Evolutionary conservation across 1,140 invertebrate genomes (phyloP).

Genomic region (Drosophila ananassae): DNA sequence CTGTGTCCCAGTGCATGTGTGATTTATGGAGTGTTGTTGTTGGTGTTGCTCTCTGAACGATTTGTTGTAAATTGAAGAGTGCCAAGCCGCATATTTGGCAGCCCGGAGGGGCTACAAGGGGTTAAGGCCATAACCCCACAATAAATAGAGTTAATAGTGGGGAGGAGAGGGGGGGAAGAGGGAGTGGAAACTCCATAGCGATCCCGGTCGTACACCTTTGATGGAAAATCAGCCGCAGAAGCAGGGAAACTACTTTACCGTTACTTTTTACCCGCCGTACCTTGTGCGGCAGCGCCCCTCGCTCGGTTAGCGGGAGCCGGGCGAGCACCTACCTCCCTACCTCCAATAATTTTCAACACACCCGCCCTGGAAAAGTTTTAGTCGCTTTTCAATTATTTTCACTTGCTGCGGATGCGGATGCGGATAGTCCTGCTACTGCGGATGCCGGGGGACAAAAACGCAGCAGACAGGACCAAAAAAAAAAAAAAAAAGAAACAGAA

Average conservation of each 20-base stretch:
- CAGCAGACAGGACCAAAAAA: constrained; percentile 1
- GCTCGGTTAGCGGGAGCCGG: too few relatives aligned
- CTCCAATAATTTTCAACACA: constrained; percentile 1
- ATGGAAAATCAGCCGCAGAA: background rate
- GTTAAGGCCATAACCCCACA: background rate
- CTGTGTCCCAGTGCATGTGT: constrained; percentile 12
- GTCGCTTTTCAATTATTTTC: constrained; percentile 68
- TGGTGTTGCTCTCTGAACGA: constrained; percentile 46
- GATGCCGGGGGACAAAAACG: background rate
- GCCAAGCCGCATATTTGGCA: constrained; percentile 78
- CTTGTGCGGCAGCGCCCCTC: too few relatives aligned
- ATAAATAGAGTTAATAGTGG: constrained; percentile 1
- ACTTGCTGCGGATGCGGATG: constrained; percentile 11
- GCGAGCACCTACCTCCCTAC: background rate
- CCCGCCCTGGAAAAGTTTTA: constrained; percentile 44
- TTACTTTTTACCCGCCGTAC: too few relatives aligned
- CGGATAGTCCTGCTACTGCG: background rate
- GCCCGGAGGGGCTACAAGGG: constrained; percentile 18
- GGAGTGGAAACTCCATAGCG: background rate
- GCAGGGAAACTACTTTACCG: background rate
- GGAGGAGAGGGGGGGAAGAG: background rate
- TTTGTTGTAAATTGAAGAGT: constrained; percentile 81
- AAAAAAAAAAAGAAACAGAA: constrained; percentile 6
- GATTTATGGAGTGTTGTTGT: constrained; percentile 60
- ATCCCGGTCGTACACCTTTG: background rate